phyloP scores from a whole-genome alignment of 2,113 vertebrate species.

The Diglossa brunneiventris region DNA sequence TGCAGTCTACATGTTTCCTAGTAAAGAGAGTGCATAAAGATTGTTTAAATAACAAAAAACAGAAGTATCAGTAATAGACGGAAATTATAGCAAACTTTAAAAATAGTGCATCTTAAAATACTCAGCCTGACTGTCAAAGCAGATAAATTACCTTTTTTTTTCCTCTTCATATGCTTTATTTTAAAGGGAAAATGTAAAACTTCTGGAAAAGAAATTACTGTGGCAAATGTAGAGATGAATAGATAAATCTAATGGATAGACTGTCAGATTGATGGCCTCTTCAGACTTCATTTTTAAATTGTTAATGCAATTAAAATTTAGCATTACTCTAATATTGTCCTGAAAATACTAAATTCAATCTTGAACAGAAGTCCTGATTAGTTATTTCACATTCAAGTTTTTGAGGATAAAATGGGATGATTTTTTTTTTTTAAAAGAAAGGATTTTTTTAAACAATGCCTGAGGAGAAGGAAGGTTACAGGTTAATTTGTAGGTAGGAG shows the following conservation, averaged over 20 bases:
- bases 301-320: not conserved
- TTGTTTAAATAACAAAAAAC: not conserved
- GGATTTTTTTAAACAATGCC: not conserved
- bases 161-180: not conserved
- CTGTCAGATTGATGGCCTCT: not conserved
- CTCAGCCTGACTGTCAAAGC: not conserved
- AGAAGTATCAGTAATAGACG: not conserved
- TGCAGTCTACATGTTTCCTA: not conserved
- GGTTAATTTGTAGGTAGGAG: not conserved
- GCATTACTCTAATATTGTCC: not conserved
- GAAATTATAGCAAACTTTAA: not conserved
- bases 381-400: not conserved
- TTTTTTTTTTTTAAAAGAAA: not conserved
- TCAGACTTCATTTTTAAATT: not conserved
- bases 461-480: not conserved
- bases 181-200: not conserved
- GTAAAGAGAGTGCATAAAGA: not conserved
- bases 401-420: not conserved
- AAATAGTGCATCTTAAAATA: not conserved
- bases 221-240: not conserved
- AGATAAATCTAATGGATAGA: not conserved
- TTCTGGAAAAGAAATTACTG: not conserved
- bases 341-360: not conserved
- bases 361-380: not conserved
- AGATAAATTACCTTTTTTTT: not conserved